These are phyloP conservation scores for Cydia strobilella DNA, from an alignment of 1,140 invertebrate genomes.

Conservation along the genomic window DNA sequence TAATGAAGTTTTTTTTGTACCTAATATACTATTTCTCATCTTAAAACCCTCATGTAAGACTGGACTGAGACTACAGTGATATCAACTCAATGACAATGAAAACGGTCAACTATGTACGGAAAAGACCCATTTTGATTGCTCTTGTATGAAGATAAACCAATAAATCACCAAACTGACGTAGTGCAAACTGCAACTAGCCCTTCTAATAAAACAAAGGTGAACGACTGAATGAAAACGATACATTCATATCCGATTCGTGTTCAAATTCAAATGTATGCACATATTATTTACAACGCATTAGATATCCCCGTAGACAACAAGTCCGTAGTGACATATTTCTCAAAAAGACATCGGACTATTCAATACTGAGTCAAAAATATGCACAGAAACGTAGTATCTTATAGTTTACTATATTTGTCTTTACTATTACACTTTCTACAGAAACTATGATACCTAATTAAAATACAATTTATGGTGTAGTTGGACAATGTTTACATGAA, in stretches of 20 bases:
- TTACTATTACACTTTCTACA: conserved; percentile 5
- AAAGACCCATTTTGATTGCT: too few species aligned
- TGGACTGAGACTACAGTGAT: too few species aligned
- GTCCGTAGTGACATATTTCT: background rate
- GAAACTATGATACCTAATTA: conserved; percentile 7
- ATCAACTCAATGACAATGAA: too few species aligned
- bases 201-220: conserved; percentile 9
- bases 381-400: background rate
- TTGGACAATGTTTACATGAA: conserved; percentile 2
- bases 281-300: conserved; percentile 19
- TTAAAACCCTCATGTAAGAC: too few species aligned
- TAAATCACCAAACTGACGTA: background rate
- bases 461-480: conserved; percentile 11
- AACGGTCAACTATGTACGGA: too few species aligned
- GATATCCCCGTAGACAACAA: background rate
- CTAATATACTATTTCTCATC: too few species aligned
- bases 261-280: conserved; percentile 23
- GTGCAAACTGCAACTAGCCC: background rate
- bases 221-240: conserved; percentile 18
- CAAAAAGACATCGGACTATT: background rate
- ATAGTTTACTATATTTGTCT: conserved; percentile 11
- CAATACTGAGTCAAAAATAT: background rate
- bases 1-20: too few species aligned
- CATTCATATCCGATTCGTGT: background rate
- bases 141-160: background rate